Conservation (phyloP, 2,113 vertebrate species). For the Rattus rattus region DNA sequence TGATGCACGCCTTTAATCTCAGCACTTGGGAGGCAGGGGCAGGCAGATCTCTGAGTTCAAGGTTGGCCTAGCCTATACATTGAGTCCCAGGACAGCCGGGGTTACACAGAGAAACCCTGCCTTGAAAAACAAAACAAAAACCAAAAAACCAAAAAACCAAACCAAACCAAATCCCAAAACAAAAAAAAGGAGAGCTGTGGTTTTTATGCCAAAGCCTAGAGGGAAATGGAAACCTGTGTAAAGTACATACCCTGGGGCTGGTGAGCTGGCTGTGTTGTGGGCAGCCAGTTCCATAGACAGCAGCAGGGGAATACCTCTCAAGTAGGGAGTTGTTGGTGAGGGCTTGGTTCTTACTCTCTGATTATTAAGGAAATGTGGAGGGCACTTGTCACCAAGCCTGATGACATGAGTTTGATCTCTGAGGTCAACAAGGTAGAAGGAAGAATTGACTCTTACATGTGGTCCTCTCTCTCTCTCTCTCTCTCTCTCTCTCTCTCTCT, state of each 20-base stretch:
- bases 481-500: no score
- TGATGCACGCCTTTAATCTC: not conserved
- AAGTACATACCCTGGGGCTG: not conserved
- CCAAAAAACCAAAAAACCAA: no score
- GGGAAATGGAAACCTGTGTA: no score
- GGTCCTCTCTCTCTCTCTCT: not conserved
- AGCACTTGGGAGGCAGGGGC: not conserved
- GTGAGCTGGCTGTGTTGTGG: no score
- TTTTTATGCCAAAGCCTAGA: not conserved
- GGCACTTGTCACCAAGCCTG: not conserved
- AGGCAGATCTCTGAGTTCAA: not conserved
- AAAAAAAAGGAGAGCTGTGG: not conserved
- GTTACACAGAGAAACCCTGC: not conserved
- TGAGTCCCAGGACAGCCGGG: not conserved
- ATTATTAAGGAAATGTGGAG: not conserved
- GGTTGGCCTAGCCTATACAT: not conserved
- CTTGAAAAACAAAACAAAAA: not conserved
- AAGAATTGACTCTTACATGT: not conserved
- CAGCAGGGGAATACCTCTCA: not conserved
- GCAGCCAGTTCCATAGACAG: not conserved
- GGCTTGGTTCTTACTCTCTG: not conserved
- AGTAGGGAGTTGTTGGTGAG: not conserved
- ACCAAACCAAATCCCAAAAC: no score
- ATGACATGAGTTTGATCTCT: not conserved
- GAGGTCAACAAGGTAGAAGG: not conserved